Evolutionary conservation across 2,113 vertebrate genomes (phyloP).

Genomic region (Elanus axillaris): DNA sequence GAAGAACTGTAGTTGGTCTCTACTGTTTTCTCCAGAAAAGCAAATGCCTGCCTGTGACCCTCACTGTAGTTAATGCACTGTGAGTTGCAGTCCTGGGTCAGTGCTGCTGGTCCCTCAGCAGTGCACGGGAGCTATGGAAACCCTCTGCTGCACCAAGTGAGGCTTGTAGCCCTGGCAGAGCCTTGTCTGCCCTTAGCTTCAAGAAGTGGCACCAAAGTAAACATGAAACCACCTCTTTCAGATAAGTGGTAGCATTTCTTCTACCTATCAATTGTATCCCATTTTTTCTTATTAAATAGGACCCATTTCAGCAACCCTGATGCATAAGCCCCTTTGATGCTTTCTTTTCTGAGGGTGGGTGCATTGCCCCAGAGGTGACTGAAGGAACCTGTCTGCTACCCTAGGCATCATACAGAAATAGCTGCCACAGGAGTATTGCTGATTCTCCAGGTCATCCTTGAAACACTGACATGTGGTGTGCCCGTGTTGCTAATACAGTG

Average conservation of each 20-base stretch:
- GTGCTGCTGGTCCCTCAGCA: background rate
- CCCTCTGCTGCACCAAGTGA: background rate
- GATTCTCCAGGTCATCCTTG: background rate
- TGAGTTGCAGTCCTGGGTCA: background rate
- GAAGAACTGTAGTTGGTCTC: background rate
- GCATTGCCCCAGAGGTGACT: background rate
- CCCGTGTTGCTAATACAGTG: background rate
- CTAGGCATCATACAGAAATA: background rate
- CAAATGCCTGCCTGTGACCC: background rate
- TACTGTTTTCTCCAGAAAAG: background rate
- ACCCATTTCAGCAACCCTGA: background rate
- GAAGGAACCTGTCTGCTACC: background rate
- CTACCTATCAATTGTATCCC: background rate
- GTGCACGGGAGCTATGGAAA: rapidly evolving
- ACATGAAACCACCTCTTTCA: background rate
- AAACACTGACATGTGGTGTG: background rate
- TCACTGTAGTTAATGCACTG: background rate
- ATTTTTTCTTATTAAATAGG: background rate
- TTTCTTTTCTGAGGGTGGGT: background rate
- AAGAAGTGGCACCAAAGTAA: background rate
- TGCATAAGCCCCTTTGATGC: background rate
- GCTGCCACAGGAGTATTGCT: background rate
- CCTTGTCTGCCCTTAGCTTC: background rate
- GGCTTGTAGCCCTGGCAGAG: background rate
- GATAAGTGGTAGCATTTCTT: background rate